These are phyloP conservation scores for Galaxias olidus DNA, from an alignment of 2,797 vertebrate species.

Conservation along the genomic window DNA sequence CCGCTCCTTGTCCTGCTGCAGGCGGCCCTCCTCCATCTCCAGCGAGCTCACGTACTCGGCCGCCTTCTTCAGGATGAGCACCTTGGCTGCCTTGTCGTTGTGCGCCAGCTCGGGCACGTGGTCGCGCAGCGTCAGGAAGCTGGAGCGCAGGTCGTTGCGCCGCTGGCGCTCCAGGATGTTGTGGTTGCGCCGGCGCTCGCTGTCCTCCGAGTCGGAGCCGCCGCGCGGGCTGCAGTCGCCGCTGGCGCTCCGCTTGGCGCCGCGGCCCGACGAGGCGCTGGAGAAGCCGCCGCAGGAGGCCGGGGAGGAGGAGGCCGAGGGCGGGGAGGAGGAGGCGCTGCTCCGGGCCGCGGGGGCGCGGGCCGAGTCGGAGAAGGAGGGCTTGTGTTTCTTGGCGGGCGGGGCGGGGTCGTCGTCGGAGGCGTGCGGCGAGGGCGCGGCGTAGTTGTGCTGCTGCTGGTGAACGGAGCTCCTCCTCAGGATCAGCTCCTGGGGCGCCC, in stretches of 20 bases:
- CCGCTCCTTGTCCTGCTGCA: slow-evolving; percentile 90
- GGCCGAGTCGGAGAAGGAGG: slow-evolving; percentile 71
- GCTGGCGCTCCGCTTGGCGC: slow-evolving; percentile 62
- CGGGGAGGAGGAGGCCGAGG: slow-evolving; percentile 46
- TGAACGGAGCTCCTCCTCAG: slow-evolving; percentile 92
- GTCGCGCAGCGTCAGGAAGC: slow-evolving; percentile 94
- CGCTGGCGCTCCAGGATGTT: slow-evolving; percentile 97
- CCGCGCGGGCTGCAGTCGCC: slow-evolving; percentile 64
- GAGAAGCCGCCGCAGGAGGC: slow-evolving; percentile 42
- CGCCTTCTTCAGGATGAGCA: slow-evolving; percentile 98
- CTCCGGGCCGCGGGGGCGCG: slow-evolving; percentile 75
- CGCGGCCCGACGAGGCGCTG: slow-evolving; percentile 43
- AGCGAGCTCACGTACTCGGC: slow-evolving; percentile 91
- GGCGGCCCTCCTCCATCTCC: slow-evolving; percentile 85
- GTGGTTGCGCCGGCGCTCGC: slow-evolving; percentile 95
- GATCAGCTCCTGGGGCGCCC: slow-evolving; percentile 84
- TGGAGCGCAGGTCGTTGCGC: slow-evolving; percentile 95
- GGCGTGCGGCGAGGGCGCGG: slow-evolving; percentile 91
- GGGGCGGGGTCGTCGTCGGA: slow-evolving; percentile 84
- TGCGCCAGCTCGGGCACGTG: slow-evolving; percentile 93
- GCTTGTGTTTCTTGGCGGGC: slow-evolving; percentile 83
- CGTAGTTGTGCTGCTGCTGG: slow-evolving; percentile 97
- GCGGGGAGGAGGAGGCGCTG: slow-evolving; percentile 51
- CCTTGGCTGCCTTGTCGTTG: slow-evolving; percentile 97
- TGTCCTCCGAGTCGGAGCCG: slow-evolving; percentile 94